Evolutionary conservation across 1,140 invertebrate genomes (phyloP), one percentile per base, ranked within the genome.

Genomic region (Leptinotarsa texana): DNA sequence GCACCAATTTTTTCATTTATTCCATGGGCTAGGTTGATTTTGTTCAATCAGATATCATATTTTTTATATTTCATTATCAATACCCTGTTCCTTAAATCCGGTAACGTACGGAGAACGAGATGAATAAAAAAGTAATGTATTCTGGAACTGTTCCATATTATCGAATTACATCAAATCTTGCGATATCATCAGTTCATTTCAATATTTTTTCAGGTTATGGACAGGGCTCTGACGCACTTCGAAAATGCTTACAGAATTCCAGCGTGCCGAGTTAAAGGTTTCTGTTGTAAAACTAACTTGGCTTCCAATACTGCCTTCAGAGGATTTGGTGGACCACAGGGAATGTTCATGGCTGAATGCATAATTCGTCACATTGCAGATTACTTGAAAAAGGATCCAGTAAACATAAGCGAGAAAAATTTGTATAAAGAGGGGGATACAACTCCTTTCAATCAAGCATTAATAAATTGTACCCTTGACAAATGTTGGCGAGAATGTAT

Each of bases 221-320:
- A 78, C 80, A 89, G 93, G 77, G 92, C 94, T 0, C 89, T 96
- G 87, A 91, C 92, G 63, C 93, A 95, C 82, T 91, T 91, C 81
- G 91, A 93, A 83, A 96, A 95, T 86, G 87, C 91, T 1, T 96
- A 95, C 82, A 88, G 90, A 49, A 90, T 95, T 78, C 92, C 93
- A 3, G 90, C 92, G 75, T 86, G 89, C 6, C 87, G 89, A 78
- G 89, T 93, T 1, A 87, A 84, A 8, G 94, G 93, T 1, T 90
- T 90, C 78, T 82, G 90, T 2, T 96, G 95, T 81, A 93, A 90
- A 85, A 97, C 95, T 0, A 96, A 97, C 88, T 83, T 96, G 22
- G 91, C 94, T 0, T 95, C 95, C 0, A 97, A 96, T 80, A 97
- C 96, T 0, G 96, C 96, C 5, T 97, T 96, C 81, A 86, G 95